Evolutionary conservation across 2,113 vertebrate genomes (phyloP).

Genomic region (Silurus glanis): DNA sequence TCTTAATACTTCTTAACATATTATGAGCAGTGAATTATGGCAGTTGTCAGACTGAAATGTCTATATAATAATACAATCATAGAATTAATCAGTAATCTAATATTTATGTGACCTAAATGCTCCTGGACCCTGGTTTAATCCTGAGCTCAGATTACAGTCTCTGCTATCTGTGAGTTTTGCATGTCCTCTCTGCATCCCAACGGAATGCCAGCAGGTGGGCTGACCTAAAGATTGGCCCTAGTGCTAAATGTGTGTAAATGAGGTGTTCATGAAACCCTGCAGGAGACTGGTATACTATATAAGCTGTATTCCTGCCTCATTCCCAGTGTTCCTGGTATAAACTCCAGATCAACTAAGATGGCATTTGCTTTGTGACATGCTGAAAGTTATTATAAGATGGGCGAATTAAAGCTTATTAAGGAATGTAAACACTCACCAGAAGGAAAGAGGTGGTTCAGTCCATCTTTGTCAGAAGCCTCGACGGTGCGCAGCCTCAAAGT

Average conservation of each 20-base stretch:
- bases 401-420: too few species aligned
- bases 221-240: neutral
- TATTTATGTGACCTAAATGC: neutral
- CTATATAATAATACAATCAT: neutral
- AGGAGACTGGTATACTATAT: neutral
- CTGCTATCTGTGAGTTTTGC: neutral
- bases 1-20: neutral
- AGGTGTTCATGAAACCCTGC: neutral
- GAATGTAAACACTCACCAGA: constrained; percentile 54
- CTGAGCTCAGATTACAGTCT: neutral
- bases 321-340: neutral
- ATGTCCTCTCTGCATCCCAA: neutral
- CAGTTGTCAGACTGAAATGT: neutral
- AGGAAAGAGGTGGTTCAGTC: constrained; percentile 43
- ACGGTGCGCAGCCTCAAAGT: constrained; percentile 81
- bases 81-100: neutral
- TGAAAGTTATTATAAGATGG: too few species aligned
- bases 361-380: too few species aligned
- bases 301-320: neutral
- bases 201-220: neutral
- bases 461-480: constrained; percentile 68
- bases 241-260: neutral
- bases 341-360: neutral
- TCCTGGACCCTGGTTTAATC: neutral
- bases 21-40: neutral